A percentile compares a stretch with the other conserved stretches of the same genome.
These are phyloP conservation scores for Montipora capricornis DNA, from an alignment of 64 coral and sea anemone genomes.

Conservation along the genomic window DNA sequence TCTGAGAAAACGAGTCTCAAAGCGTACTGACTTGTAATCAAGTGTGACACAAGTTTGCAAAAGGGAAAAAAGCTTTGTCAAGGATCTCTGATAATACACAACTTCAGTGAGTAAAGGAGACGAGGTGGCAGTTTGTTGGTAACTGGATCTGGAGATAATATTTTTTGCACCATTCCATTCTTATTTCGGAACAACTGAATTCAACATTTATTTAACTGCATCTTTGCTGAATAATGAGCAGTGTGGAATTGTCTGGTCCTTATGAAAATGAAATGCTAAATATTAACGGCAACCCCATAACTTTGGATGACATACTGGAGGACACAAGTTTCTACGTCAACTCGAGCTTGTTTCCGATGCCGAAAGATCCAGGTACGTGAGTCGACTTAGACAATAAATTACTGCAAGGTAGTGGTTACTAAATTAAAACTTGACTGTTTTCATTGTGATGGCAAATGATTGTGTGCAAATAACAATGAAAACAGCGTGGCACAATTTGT, in stretches of 20 bases:
- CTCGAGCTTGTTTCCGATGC: background rate
- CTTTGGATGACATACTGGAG: slow-evolving; percentile 18
- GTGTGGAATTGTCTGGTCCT: slow-evolving; percentile 10
- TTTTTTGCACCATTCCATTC: background rate
- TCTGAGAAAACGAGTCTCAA: background rate
- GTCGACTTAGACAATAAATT: background rate
- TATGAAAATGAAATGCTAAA: slow-evolving; percentile 11
- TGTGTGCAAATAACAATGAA: too few species aligned
- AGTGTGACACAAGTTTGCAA: background rate
- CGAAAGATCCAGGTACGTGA: background rate
- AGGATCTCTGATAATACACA: background rate
- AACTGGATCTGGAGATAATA: background rate
- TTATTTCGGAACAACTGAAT: background rate
- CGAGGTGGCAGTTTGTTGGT: background rate
- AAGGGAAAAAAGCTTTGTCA: background rate
- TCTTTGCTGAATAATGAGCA: background rate
- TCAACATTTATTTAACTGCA: background rate
- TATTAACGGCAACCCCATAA: slow-evolving; percentile 24
- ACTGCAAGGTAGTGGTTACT: too few species aligned
- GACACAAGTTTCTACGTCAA: slow-evolving; percentile 23
- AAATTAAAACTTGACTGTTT: too few species aligned
- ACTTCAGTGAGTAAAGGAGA: background rate
- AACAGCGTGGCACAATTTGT: background rate
- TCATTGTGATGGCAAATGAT: too few species aligned
- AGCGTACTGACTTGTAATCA: background rate